A percentile compares a stretch with the other conserved stretches of the same genome.
Evolutionary conservation across 1,140 invertebrate species (phyloP).

Genomic region (Drosophila grimshawi): DNA sequence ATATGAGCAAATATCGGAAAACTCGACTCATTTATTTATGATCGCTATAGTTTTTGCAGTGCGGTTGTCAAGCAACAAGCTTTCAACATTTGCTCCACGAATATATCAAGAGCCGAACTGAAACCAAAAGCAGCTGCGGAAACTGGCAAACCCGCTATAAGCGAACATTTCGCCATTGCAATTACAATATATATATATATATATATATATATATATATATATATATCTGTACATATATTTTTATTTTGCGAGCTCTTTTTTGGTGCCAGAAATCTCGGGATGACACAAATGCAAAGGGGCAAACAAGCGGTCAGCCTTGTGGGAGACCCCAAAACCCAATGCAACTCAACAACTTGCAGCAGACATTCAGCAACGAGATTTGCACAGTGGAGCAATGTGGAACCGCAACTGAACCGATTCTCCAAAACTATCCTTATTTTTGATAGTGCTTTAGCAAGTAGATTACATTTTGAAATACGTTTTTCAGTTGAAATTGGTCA

Average conservation of each 20-base stretch:
- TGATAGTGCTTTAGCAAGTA: too few relatives aligned
- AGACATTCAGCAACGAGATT: conserved; percentile 8
- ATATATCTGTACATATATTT: neutral
- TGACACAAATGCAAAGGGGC: conserved; percentile 35
- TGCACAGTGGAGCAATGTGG: conserved; percentile 11
- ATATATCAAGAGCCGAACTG: neutral
- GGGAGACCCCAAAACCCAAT: conserved; percentile 21
- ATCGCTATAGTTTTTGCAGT: neutral
- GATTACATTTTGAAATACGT: too few relatives aligned
- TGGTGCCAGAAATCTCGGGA: conserved; percentile 32
- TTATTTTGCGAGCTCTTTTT: conserved; percentile 21
- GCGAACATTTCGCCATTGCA: neutral
- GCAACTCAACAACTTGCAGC: conserved; percentile 23
- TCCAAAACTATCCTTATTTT: too few relatives aligned
- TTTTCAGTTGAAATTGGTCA: too few relatives aligned
- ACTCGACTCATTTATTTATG: conserved; percentile 8
- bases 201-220: neutral
- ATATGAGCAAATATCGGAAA: conserved; percentile 5
- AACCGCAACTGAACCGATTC: too few relatives aligned
- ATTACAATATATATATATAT: neutral
- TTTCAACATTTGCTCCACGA: neutral
- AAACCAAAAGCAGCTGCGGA: neutral
- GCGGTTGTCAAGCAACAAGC: conserved; percentile 14
- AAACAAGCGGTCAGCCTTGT: conserved; percentile 40
- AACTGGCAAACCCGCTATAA: neutral